Base-by-base conservation (phyloP, 2,797 vertebrate species). In the Austrolebias charrua region DNA sequence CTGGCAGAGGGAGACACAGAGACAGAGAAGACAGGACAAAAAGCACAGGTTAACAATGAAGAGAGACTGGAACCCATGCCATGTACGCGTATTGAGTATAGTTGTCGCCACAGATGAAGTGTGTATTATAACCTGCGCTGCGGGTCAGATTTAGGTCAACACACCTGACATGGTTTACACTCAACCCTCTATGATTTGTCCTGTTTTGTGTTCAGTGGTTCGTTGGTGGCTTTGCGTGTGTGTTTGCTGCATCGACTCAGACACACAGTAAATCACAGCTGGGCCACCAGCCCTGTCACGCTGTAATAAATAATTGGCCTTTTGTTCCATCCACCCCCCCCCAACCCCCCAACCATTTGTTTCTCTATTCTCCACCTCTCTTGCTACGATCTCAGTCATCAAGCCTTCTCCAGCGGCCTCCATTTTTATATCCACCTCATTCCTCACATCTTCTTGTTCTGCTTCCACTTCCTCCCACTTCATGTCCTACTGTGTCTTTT, bases 241-340 rank as follows among this genome's bases (percentile, higher is more conserved):
- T 48, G 63, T 75, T 64, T 69, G 66, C 68, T 52, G 31, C 64
- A 75, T 66, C 33, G 15, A 66, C 68, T 73, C 48, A 0, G 68
- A 53, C 60, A 59, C 74, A 73, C 55, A 68, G 57, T 74, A 66
- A 77, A 78, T 79, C 67, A 80, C 43, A 18, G 62, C 63, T 64
- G 75, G 75, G 75, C 71, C 51, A 7, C 55, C 69, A 73, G 70
- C 59, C 60, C 63, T 60, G 44, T 75, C 47, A 48, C 45, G 20
- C 65, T 52, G 83, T 85, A 90, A 90, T 88, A 90, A 91, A 92
- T 90, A 92, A 89, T 81, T 90, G 82, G 60, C 82, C 82, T 85
- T 88, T 80, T 89, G 80, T 76, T 81, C 85, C 81, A 83, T 83
- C 86, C 86, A 77, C 81, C 69, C 59, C 73, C 80, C 48, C n/a